phyloP scores from a whole-genome alignment of 2,888 invertebrate genomes.

The Xestia xanthographa region DNA sequence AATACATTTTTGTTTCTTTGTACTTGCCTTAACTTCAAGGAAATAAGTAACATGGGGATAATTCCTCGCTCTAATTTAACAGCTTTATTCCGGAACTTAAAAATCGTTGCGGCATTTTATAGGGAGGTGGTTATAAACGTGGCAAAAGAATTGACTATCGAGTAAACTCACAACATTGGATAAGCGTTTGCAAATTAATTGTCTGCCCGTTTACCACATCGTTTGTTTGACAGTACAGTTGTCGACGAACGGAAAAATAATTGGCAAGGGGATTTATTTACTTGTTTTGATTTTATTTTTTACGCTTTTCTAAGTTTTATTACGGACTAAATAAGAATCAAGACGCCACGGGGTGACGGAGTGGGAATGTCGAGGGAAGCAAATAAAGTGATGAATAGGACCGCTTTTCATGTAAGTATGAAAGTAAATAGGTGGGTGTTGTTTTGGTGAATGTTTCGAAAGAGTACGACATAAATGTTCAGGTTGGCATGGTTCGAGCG shows the following conservation, averaged over 20 bases:
- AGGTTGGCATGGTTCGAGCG: background rate
- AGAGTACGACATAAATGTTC: background rate
- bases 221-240: background rate
- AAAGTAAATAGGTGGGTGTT: constrained; percentile 10
- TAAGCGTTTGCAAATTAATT: background rate
- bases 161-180: background rate
- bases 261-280: constrained; percentile 35
- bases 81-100: background rate
- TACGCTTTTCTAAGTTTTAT: constrained; percentile 27
- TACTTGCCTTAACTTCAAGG: too few species aligned
- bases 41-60: background rate
- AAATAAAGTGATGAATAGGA: constrained; percentile 28
- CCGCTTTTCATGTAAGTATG: background rate
- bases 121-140: background rate
- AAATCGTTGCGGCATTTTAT: background rate
- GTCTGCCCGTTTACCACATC: background rate
- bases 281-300: constrained; percentile 35
- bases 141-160: background rate
- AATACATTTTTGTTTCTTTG: too few species aligned
- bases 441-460: constrained; percentile 10
- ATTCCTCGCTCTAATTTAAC: too few species aligned
- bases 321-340: constrained; percentile 29
- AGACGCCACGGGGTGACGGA: constrained; percentile 19
- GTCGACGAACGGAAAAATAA: constrained; percentile 2
- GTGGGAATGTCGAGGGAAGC: constrained; percentile 14